Conservation (phyloP, 2,888 invertebrate genomes). For the Agrochola litura region DNA sequence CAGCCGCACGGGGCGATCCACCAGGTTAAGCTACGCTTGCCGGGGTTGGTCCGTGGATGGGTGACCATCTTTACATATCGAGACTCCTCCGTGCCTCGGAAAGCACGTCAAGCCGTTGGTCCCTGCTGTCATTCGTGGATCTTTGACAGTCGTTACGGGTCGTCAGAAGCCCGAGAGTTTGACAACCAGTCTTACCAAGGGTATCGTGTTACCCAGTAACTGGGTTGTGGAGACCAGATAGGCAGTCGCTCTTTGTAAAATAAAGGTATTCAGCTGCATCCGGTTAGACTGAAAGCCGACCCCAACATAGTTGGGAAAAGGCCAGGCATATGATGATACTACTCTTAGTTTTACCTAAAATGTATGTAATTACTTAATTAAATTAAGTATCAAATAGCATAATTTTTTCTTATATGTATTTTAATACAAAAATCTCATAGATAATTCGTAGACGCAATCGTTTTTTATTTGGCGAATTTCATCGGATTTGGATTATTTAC, state of each 20-base stretch:
- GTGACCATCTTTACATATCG: not conserved
- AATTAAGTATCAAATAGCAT: not conserved
- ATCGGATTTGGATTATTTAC: constrained; percentile 9
- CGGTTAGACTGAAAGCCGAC: not conserved
- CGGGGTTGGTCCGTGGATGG: not conserved
- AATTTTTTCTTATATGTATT: not conserved
- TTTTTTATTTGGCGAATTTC: not conserved
- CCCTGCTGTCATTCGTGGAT: not conserved
- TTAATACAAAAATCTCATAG: not conserved
- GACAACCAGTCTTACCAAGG: not conserved
- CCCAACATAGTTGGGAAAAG: not conserved
- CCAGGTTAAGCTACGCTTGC: not conserved
- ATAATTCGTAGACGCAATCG: not conserved
- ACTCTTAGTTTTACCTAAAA: not conserved
- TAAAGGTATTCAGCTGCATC: not conserved
- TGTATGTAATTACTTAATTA: not conserved
- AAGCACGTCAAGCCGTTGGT: not conserved
- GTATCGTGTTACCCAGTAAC: not conserved
- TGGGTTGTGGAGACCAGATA: not conserved
- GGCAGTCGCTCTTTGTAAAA: not conserved
- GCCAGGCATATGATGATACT: not conserved
- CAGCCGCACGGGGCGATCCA: not conserved
- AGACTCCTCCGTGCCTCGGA: not conserved
- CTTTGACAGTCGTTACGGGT: not conserved
- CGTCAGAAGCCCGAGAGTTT: too few relatives aligned